These are phyloP conservation scores for Magallana ariakensis DNA, from an alignment of 1,140 invertebrate species.

Conservation along the genomic window DNA sequence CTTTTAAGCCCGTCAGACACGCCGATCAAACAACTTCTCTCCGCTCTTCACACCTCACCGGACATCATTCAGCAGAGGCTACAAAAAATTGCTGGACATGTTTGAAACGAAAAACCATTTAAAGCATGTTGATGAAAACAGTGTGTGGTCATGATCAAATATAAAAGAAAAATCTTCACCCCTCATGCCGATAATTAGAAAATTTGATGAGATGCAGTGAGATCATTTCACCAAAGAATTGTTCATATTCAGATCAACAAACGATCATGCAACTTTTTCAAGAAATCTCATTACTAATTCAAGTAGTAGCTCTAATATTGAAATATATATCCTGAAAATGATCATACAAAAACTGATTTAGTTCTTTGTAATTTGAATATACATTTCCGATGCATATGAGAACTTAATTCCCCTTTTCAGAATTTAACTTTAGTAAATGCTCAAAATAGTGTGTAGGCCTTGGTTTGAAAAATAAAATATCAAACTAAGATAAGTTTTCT, in stretches of 20 bases:
- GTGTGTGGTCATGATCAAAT: constrained; percentile 13
- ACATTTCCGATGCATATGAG: too few species aligned
- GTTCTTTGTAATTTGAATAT: too few species aligned
- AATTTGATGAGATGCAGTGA: constrained; percentile 14
- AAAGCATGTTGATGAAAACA: constrained; percentile 19
- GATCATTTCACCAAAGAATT: neutral
- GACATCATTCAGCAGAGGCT: neutral
- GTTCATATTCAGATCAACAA: neutral
- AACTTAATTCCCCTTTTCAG: too few species aligned
- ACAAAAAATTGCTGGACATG: constrained; percentile 10
- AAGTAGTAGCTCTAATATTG: too few species aligned
- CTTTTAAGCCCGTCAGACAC: constrained; percentile 19
- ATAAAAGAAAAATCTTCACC: constrained; percentile 14
- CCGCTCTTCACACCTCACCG: constrained; percentile 4
- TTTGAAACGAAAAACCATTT: constrained; percentile 28
- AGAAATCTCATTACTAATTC: too few species aligned
- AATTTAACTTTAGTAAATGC: too few species aligned
- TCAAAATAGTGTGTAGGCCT: neutral
- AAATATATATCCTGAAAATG: too few species aligned
- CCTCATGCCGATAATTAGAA: constrained; percentile 22
- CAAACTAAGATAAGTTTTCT: neutral
- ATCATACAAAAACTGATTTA: too few species aligned
- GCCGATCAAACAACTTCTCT: neutral
- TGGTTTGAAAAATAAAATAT: constrained; percentile 7
- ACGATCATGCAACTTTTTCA: too few species aligned